Conservation (phyloP, 2,113 vertebrate species). For the Perca fluviatilis region DNA sequence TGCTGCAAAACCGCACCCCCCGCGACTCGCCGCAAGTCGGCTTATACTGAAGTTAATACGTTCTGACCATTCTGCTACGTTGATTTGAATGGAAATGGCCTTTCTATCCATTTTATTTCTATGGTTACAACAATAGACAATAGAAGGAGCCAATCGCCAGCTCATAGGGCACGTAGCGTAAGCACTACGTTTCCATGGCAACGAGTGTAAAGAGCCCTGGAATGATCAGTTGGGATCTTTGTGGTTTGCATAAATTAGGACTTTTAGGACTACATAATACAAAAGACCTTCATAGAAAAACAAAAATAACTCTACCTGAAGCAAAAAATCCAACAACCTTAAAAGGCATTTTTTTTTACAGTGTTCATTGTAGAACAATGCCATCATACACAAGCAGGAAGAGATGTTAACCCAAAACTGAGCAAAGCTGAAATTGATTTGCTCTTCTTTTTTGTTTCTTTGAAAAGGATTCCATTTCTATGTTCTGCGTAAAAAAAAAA, state of each 20-base stretch:
- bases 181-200: slow-evolving; percentile 17
- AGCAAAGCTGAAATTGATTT: slow-evolving; percentile 1
- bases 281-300: slow-evolving; percentile 46
- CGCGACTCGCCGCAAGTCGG: too few species aligned
- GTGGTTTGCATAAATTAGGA: slow-evolving; percentile 57
- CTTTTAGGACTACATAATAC: slow-evolving; percentile 13
- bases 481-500: slow-evolving; percentile 9
- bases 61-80: too few species aligned
- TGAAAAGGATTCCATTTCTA: slow-evolving; percentile 3
- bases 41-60: too few species aligned
- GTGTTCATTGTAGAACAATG: neutral
- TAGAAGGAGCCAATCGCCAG: neutral
- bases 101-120: too few species aligned
- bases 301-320: slow-evolving; percentile 6
- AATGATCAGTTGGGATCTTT: slow-evolving; percentile 1
- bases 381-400: neutral
- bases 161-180: neutral
- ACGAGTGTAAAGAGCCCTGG: neutral
- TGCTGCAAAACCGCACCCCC: too few species aligned
- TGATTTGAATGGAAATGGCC: too few species aligned
- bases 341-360: slow-evolving; percentile 20
- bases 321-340: neutral
- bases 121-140: neutral
- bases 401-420: neutral
- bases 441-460: neutral